A percentile compares a stretch with the other conserved stretches of the same genome.
Conservation (phyloP, 2,113 vertebrate genomes). For the Platanista minor region DNA sequence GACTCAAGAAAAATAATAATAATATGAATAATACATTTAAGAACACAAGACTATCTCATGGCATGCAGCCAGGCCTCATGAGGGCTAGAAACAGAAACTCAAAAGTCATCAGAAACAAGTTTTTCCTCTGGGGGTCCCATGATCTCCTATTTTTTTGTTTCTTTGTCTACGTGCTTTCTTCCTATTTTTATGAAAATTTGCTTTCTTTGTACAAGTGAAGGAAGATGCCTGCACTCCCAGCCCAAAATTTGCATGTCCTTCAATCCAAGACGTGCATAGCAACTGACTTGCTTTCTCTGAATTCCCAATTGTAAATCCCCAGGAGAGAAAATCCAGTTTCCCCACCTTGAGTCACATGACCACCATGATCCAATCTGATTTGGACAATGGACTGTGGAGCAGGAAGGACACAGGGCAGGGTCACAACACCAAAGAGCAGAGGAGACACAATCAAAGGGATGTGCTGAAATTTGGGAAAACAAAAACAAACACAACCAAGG, state of each 20-base stretch:
- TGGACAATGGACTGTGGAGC: no score
- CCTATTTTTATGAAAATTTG: background rate
- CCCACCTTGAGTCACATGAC: background rate
- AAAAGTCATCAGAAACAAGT: background rate
- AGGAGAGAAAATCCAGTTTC: background rate
- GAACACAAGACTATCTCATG: background rate
- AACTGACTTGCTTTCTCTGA: background rate
- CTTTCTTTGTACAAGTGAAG: background rate
- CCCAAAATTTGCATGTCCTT: background rate
- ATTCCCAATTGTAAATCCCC: background rate
- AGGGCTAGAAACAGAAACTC: background rate
- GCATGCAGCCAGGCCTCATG: background rate
- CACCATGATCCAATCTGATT: background rate
- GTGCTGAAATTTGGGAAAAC: background rate
- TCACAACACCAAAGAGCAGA: background rate
- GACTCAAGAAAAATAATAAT: background rate
- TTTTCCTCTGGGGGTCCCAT: background rate
- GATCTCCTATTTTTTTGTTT: background rate
- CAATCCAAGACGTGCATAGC: background rate
- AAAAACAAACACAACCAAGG: background rate
- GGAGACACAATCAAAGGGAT: background rate
- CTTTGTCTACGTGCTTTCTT: background rate
- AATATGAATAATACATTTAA: background rate
- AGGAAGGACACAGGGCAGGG: background rate
- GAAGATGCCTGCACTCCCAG: background rate